phyloP scores from a whole-genome alignment of 2,888 invertebrate species.

The Lycocerus yunnanus region DNA sequence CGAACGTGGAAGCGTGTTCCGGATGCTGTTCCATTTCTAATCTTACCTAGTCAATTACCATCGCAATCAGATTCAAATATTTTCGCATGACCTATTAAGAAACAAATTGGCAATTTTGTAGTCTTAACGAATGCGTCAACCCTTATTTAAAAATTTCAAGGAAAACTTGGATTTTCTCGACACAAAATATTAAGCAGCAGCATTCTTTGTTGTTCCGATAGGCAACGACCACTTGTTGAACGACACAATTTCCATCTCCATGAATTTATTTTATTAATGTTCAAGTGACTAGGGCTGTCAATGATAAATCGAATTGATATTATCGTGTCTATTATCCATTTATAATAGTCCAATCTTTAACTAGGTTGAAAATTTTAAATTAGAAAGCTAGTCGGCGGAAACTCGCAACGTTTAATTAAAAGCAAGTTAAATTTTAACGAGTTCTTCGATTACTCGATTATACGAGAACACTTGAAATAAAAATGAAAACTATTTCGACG shows the following conservation, averaged over 20 bases:
- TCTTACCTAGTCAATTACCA: constrained; percentile 38
- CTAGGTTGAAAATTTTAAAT: not conserved
- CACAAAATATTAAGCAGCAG: constrained; percentile 22
- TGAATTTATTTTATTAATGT: constrained; percentile 11
- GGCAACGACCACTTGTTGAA: constrained; percentile 29
- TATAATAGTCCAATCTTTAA: not conserved
- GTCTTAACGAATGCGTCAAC: constrained; percentile 9
- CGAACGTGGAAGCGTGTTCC: constrained; percentile 31
- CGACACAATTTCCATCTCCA: constrained; percentile 8
- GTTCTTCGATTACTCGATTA: not conserved
- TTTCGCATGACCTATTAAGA: constrained; percentile 21
- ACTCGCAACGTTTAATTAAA: not conserved
- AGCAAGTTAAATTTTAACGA: not conserved
- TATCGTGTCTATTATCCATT: not conserved
- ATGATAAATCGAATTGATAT: not conserved
- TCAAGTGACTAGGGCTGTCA: not conserved
- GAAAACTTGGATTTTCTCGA: constrained; percentile 5
- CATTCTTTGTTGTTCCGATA: constrained; percentile 28
- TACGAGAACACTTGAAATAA: not conserved
- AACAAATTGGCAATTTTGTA: constrained; percentile 8
- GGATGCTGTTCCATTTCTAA: constrained; percentile 31
- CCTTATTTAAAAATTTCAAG: constrained; percentile 12
- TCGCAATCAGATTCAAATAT: constrained; percentile 40
- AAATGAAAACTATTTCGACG: not conserved
- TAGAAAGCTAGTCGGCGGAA: not conserved